Percentiles rank a stretch among this genome's conserved stretches.
phyloP scores from a whole-genome alignment of 2,888 invertebrate species.

The Tipula confusa region DNA sequence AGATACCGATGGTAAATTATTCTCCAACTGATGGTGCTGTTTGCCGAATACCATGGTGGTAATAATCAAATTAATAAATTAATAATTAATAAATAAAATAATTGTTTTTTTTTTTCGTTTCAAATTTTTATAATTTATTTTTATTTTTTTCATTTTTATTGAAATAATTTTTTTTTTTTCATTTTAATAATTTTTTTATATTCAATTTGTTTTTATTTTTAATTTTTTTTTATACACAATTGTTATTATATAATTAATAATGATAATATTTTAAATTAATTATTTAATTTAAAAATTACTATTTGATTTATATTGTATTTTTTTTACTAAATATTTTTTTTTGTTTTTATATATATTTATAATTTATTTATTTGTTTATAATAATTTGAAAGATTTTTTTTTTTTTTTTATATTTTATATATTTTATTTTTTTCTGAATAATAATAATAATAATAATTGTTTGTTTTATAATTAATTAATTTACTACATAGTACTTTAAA shows the following conservation, averaged over 20 bases:
- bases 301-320: neutral
- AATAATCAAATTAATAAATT: neutral
- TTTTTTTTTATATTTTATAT: neutral
- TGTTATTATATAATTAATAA: neutral
- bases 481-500: neutral
- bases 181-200: slow-evolving; percentile 4
- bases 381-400: neutral
- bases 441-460: no score
- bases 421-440: neutral
- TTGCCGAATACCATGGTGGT: no score
- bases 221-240: neutral
- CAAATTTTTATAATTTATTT: slow-evolving; percentile 25
- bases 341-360: neutral
- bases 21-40: no score
- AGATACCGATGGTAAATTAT: no score
- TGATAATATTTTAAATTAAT: neutral
- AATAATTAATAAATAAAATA: neutral
- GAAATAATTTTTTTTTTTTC: slow-evolving; percentile 4
- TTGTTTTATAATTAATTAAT: neutral
- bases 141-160: neutral
- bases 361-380: slow-evolving; percentile 3
- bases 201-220: neutral
- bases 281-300: neutral
- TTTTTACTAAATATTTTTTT: neutral
- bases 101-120: neutral